Percentiles rank a stretch among this genome's conserved stretches.
phyloP scores from a whole-genome alignment of 2,797 vertebrate genomes.

The Antrozous pallidus region DNA sequence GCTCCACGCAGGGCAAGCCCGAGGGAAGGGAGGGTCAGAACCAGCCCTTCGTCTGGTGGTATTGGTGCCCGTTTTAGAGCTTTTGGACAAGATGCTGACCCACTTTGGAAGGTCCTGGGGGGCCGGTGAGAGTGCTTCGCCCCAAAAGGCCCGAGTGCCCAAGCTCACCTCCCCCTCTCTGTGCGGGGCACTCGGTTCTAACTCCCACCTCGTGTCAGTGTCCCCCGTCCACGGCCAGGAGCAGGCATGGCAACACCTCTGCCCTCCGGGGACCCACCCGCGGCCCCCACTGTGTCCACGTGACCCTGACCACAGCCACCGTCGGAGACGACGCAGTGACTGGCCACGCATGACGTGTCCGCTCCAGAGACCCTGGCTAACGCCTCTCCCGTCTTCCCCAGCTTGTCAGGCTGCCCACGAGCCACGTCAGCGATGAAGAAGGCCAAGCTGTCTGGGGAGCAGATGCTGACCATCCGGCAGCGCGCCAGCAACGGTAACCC shows the following conservation, averaged over 20 bases:
- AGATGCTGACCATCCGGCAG: slow-evolving; percentile 98
- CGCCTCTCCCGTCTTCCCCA: slow-evolving; percentile 72
- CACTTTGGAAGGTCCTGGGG: background rate
- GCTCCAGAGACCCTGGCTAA: slow-evolving; percentile 65
- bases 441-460: slow-evolving; percentile 96
- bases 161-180: background rate
- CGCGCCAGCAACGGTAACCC: slow-evolving; percentile 92
- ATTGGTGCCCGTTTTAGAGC: rapidly evolving
- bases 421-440: slow-evolving; percentile 99
- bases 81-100: rapidly evolving
- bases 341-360: rapidly evolving
- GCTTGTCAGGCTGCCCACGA: slow-evolving; percentile 97
- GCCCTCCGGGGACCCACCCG: rapidly evolving
- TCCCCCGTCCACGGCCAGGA: background rate
- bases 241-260: rapidly evolving
- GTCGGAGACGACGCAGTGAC: rapidly evolving
- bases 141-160: background rate
- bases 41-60: rapidly evolving
- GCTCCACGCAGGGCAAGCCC: background rate
- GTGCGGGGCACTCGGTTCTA: background rate
- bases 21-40: background rate
- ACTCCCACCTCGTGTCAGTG: too few species aligned
- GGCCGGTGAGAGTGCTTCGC: background rate
- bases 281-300: background rate
- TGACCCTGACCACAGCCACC: background rate